A percentile compares a stretch with the other conserved stretches of the same genome.
Evolutionary conservation across 2,797 vertebrate species (phyloP).

Genomic region (Lepus oiostolus): DNA sequence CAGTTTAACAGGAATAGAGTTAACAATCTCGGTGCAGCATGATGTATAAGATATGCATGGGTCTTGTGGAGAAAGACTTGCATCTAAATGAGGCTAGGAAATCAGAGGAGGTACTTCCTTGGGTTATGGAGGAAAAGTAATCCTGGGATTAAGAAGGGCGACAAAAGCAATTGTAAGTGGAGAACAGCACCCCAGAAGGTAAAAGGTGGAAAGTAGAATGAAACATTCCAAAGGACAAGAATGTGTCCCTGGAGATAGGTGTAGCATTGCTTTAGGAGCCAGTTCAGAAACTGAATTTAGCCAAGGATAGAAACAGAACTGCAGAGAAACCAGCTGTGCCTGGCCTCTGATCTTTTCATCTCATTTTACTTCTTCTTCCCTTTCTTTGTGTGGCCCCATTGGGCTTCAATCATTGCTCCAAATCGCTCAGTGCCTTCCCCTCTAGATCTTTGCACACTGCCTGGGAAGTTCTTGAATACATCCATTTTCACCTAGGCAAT

Average conservation of each 20-base stretch:
- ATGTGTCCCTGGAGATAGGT: no score
- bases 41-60: background rate
- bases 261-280: background rate
- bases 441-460: background rate
- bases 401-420: background rate
- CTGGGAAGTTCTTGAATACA: background rate
- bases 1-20: background rate
- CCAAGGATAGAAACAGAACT: background rate
- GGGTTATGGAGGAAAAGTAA: background rate
- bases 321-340: background rate
- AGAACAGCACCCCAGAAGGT: background rate
- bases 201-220: background rate
- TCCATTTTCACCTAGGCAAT: rapidly evolving
- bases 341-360: background rate
- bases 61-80: background rate
- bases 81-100: background rate
- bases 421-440: rapidly evolving
- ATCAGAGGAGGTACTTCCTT: background rate
- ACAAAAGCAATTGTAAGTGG: background rate
- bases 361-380: background rate
- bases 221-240: background rate
- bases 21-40: background rate
- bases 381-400: background rate
- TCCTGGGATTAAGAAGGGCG: background rate
- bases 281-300: background rate